Evolutionary conservation across 2,797 vertebrate genomes (phyloP).

Genomic region (Labroides dimidiatus): DNA sequence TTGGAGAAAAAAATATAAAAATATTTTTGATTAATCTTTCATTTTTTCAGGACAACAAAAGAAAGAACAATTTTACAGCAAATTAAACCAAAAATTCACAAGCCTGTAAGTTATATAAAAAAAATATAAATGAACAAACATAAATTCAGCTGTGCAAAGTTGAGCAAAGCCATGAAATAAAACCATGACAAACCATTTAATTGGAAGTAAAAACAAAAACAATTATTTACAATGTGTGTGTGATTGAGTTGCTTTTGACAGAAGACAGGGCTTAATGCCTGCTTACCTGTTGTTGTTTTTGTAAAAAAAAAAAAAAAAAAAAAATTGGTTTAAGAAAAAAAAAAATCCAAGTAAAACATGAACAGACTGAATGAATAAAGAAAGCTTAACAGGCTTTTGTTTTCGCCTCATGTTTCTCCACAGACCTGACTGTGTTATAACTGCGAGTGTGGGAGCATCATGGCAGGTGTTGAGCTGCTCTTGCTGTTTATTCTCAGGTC

Average conservation of each 20-base stretch:
- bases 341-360: conserved; percentile 9
- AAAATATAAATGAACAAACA: not conserved
- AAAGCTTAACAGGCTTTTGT: not conserved
- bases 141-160: not conserved
- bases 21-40: too few relatives aligned
- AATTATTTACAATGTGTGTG: not conserved
- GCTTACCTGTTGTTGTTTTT: too few relatives aligned
- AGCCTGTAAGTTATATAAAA: not conserved
- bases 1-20: not conserved
- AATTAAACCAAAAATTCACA: not conserved
- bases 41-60: not conserved
- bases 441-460: not conserved
- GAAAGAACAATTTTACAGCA: not conserved
- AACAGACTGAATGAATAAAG: not conserved
- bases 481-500: not conserved
- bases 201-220: not conserved
- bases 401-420: conserved; percentile 2
- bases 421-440: not conserved
- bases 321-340: too few relatives aligned
- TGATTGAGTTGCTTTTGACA: not conserved
- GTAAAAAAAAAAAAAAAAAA: too few relatives aligned
- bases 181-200: not conserved
- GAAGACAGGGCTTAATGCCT: not conserved
- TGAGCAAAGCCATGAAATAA: not conserved
- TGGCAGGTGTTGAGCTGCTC: not conserved